Conservation (phyloP, 2,888 invertebrate genomes). For the Chloromyia formosa region DNA sequence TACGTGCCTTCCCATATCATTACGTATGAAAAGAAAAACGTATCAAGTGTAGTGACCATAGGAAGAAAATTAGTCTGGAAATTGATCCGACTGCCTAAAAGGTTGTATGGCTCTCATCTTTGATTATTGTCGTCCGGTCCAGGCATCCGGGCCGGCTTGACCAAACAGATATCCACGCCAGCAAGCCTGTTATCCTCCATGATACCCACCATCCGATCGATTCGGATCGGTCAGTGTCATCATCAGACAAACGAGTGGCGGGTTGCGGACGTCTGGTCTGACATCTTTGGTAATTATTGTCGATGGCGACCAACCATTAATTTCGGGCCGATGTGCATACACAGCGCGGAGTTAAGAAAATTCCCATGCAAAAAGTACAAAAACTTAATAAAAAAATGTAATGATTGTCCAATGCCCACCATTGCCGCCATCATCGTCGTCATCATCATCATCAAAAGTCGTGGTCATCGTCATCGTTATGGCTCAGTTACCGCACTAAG, state of each 20-base stretch:
- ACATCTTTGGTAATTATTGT: too few species aligned
- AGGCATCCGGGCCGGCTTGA: background rate
- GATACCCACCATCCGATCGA: too few species aligned
- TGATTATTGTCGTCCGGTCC: slow-evolving; percentile 9
- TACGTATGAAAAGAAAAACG: background rate
- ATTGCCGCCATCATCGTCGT: background rate
- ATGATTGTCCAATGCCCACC: slow-evolving; percentile 15
- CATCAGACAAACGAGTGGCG: too few species aligned
- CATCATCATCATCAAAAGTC: background rate
- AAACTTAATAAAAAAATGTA: too few species aligned
- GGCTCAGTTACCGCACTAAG: slow-evolving; percentile 32
- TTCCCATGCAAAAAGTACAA: slow-evolving; percentile 37
- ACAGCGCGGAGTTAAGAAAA: background rate
- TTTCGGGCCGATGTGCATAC: too few species aligned
- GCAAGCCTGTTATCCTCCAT: too few species aligned
- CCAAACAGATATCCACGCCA: too few species aligned
- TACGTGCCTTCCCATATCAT: slow-evolving; percentile 2
- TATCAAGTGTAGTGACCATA: slow-evolving; percentile 1
- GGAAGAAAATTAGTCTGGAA: slow-evolving; percentile 23
- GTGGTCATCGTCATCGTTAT: background rate
- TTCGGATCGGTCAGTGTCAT: too few species aligned
- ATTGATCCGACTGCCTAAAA: slow-evolving; percentile 24
- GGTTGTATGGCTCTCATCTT: background rate
- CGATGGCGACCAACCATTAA: too few species aligned
- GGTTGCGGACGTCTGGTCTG: too few species aligned